Evolutionary conservation across 2,888 invertebrate genomes (phyloP), one percentile per base, ranked within the genome.

Genomic region (Phania funesta): DNA sequence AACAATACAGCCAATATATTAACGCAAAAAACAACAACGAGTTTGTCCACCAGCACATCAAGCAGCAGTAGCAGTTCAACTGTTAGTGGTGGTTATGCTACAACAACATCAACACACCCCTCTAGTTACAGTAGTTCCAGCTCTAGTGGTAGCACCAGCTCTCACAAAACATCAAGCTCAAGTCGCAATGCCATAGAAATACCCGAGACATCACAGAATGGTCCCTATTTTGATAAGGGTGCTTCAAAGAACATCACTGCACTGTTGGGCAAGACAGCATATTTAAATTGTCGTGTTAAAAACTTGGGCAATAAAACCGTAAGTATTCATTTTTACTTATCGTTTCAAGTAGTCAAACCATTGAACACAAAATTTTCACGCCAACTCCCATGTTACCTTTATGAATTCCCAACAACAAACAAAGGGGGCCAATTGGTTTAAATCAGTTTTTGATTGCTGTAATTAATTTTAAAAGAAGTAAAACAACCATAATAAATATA

Each of bases 261-360:
- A 0, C 92, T 97, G 58, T 92, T 97, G 75, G 97, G 97, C 85
- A 97, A 97, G 91, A 97, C 97, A 41, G 97, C 97, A 60, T 97
- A 96, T 89, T 92, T 97, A 86, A 97, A 95, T 90, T 97, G 97
- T 91, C 93, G 96, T 83, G 96, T 97, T 84, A 96, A 96, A 92
- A 97, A 97, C 92, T 92, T 97, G 90, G 96, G 96, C 85, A 97
- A 97, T 92, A 95, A 96, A 92, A 97, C 97, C 92, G 97, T 97
- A 88, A 94, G 95, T 93, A 58, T 29, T 11, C 2, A n/a, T 62
- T 76, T 48, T 65, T 18, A 11, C 3, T 22, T 32, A 4, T 0
- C 7, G 29, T 11, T 11, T 1, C 1, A 0, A 38, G 18, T 6
- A 29, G 7, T 6, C 16, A 2, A 11, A 22, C 26, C 16, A 24